Evolutionary conservation across 2,797 vertebrate genomes (phyloP).

Genomic region (Sebastes hopkinsi): DNA sequence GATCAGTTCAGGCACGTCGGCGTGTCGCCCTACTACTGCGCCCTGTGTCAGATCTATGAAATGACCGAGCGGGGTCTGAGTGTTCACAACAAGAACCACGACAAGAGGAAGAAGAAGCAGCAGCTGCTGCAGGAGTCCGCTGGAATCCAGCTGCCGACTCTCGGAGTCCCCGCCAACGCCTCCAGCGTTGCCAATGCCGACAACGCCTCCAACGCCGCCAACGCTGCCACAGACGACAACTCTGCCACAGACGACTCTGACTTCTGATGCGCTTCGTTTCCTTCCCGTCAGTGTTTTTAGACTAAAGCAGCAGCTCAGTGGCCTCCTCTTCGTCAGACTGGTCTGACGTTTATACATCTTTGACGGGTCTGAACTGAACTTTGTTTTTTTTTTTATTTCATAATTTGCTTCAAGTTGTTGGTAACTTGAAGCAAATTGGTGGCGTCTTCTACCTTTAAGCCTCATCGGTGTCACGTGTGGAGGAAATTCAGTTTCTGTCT

Average conservation of each 20-base stretch:
- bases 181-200: too few relatives aligned
- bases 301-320: not conserved
- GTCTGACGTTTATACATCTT: constrained; percentile 3
- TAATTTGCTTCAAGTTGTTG: not conserved
- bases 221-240: not conserved
- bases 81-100: constrained; percentile 42
- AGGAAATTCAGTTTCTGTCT: not conserved
- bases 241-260: constrained; percentile 48
- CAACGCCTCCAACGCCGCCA: accelerated
- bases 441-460: not conserved
- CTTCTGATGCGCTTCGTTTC: constrained; percentile 21
- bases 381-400: not conserved
- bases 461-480: not conserved
- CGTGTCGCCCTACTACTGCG: constrained; percentile 63
- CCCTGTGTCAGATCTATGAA: constrained; percentile 66
- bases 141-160: not conserved
- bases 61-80: constrained; percentile 51
- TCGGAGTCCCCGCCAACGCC: not conserved
- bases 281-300: not conserved
- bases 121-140: not conserved
- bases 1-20: constrained; percentile 68
- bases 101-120: constrained; percentile 24
- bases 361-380: not conserved
- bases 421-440: not conserved
- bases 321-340: not conserved